A percentile compares a stretch with the other conserved stretches of the same genome.
These are phyloP conservation scores for Sebastes miniatus DNA, from an alignment of 2,797 vertebrate genomes.

Conservation along the genomic window DNA sequence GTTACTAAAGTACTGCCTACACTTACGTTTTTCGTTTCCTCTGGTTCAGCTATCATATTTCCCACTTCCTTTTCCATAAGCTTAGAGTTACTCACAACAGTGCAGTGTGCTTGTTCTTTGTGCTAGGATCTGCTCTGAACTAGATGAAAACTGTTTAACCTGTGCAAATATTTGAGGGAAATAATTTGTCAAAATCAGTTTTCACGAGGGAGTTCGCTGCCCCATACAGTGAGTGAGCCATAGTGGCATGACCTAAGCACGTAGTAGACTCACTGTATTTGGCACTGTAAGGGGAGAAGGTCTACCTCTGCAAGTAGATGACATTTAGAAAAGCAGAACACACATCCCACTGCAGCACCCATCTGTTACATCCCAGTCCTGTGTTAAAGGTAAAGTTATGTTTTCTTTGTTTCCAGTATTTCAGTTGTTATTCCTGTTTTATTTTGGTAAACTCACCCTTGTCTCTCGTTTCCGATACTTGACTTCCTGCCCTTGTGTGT, in stretches of 20 bases:
- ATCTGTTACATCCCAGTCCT: too few relatives aligned
- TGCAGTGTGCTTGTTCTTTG: background rate
- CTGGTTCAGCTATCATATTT: conserved; percentile 8
- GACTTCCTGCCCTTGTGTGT: too few relatives aligned
- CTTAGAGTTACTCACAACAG: background rate
- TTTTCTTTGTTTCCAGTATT: too few relatives aligned
- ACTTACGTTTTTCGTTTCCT: conserved; percentile 53
- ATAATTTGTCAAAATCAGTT: background rate
- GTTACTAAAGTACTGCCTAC: conserved; percentile 28
- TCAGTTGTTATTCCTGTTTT: too few relatives aligned
- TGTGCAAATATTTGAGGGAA: background rate
- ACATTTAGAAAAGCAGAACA: conserved; percentile 27
- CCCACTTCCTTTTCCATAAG: conserved; percentile 52
- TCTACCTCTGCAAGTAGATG: background rate
- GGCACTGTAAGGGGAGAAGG: background rate
- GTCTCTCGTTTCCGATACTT: too few relatives aligned
- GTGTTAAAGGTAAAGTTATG: too few relatives aligned
- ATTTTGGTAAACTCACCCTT: too few relatives aligned
- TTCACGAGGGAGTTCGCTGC: background rate
- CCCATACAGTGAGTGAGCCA: background rate
- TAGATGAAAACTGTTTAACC: background rate
- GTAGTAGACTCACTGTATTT: background rate
- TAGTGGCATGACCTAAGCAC: background rate
- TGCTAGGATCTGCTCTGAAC: background rate
- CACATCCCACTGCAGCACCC: background rate